Percentiles rank a stretch among this genome's conserved stretches.
Evolutionary conservation across 2,888 invertebrate genomes (phyloP).

Genomic region (Apeira syringaria): DNA sequence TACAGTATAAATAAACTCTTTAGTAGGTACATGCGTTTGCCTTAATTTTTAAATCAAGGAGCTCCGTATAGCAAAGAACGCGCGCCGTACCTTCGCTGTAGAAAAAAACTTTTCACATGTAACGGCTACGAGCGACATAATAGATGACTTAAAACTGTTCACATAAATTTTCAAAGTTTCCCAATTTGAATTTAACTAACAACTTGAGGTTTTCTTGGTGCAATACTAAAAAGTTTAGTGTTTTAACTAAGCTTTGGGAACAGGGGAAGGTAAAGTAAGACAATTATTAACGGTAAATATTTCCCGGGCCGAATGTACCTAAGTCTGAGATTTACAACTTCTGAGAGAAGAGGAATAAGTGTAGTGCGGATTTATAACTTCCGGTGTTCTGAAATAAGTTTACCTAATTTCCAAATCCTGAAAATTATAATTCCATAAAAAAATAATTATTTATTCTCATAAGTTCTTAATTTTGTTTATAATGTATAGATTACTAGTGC

Average conservation of each 20-base stretch:
- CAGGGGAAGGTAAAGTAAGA: conserved; percentile 41
- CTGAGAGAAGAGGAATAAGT: conserved; percentile 16
- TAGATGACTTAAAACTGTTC: conserved; percentile 68
- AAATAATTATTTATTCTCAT: too few relatives aligned
- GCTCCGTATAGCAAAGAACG: too few relatives aligned
- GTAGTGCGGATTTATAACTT: too few relatives aligned
- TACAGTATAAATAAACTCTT: too few relatives aligned
- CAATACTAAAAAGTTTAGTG: conserved; percentile 65
- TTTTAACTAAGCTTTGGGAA: conserved; percentile 59
- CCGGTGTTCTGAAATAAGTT: too few relatives aligned
- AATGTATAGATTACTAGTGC: too few relatives aligned
- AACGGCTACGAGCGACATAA: conserved; percentile 61
- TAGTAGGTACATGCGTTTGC: too few relatives aligned
- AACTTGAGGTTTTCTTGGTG: conserved; percentile 69
- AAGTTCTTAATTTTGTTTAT: too few relatives aligned
- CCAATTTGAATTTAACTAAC: conserved; percentile 80
- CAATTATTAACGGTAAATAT: conserved; percentile 52
- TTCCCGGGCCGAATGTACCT: conserved; percentile 41
- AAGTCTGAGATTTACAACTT: conserved; percentile 40
- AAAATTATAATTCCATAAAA: too few relatives aligned
- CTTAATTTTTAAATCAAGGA: too few relatives aligned
- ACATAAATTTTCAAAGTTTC: conserved; percentile 77
- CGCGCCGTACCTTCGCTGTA: too few relatives aligned
- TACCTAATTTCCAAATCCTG: too few relatives aligned
- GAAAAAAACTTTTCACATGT: conserved; percentile 39